Base-by-base conservation (phyloP, 1,140 invertebrate genomes). In the Ceratosolen solmsi region DNA sequence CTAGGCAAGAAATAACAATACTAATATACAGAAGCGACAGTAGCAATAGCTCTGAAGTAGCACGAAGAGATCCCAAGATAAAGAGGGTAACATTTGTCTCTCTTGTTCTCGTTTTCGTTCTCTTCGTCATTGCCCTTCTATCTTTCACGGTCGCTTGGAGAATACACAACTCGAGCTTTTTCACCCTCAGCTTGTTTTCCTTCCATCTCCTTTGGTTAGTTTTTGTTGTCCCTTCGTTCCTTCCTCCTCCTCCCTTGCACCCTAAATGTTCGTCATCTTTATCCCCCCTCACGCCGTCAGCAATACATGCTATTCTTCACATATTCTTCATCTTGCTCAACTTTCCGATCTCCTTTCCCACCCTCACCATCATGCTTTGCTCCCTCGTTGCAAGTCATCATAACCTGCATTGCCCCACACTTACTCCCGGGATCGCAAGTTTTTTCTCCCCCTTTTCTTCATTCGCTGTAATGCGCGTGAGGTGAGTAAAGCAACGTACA, bases 171-270 rank as follows among this genome's bases (percentile, higher is more conserved):
- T 54, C 51, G 83, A 85, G 84, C 84, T 84, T 85, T 86, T 86
- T 82, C 83, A 70, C 84, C 84, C 68, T 78, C 58, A 27, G 38
- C 74, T 82, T 82, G 73, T 79, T 84, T 84, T 83, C 84, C 77
- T 85, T 87, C 86, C 84, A 85, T 80, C 82, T 80, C 56, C 81
- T 84, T 84, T 82, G 83, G 84, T 86, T 86, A 84, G 82, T 84
- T 87, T 84, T 82, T 84, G 63, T 60, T 79, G 60, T 27, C 71
- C 71, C 82, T 83, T 49, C n/a, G 54, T 78, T 83, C 81, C 30
- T 76, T 76, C 78, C 79, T 84, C 82, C 82, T 41, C 58, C 4
- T 30, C n/a, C 38, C 25, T n/a, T 4, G 15, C 38, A 0, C 8
- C 38, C n/a, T 54, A 73, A 30, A 4, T 71, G 46, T 7, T 22